These are phyloP conservation scores for Leptobrachium leishanense DNA, from an alignment of 2,113 vertebrate genomes.

Conservation along the genomic window DNA sequence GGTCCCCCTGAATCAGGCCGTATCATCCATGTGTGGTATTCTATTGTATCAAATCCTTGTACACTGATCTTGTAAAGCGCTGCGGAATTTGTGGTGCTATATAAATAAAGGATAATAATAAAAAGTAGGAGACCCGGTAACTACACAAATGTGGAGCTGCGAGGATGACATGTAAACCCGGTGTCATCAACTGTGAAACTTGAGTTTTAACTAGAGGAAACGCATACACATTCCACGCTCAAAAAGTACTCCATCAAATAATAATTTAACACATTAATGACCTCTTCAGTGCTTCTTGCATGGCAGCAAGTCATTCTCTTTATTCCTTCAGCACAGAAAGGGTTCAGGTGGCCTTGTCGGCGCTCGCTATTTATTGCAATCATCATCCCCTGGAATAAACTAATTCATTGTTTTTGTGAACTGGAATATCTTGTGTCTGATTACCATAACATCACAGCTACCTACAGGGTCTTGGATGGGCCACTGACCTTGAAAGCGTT, in stretches of 20 bases:
- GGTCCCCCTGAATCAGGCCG: too few species aligned
- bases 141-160: background rate
- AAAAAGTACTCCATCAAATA: background rate
- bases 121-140: background rate
- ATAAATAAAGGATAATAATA: too few species aligned
- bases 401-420: constrained; percentile 78
- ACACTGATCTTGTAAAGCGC: too few species aligned
- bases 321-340: background rate
- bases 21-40: too few species aligned
- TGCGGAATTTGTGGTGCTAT: too few species aligned
- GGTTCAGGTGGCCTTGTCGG: constrained; percentile 51
- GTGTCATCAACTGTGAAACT: background rate
- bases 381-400: constrained; percentile 71
- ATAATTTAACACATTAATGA: constrained; percentile 2
- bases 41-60: too few species aligned
- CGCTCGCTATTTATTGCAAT: constrained; percentile 72
- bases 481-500: constrained; percentile 74
- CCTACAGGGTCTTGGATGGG: constrained; percentile 74
- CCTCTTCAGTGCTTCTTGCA: background rate
- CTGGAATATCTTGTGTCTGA: constrained; percentile 74
- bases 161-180: background rate
- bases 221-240: background rate
- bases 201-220: background rate
- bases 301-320: background rate
- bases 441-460: constrained; percentile 76